Percentiles rank a stretch among this genome's conserved stretches.
Evolutionary conservation across 53 echinoderm and acorn worm species (phyloP).

Genomic region (Glandiceps talaboti): DNA sequence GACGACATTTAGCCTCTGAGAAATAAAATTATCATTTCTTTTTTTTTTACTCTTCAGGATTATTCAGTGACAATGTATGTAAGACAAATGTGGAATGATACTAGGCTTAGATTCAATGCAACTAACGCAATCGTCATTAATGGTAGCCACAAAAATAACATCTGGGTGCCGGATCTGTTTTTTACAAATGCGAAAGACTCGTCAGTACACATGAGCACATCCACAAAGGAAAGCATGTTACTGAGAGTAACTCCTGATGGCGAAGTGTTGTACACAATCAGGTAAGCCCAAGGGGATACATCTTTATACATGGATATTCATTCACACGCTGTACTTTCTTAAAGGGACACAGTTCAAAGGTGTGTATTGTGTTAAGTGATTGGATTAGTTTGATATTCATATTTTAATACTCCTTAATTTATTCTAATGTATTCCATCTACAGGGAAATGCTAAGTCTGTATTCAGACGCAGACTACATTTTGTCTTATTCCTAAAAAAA

Average conservation of each 20-base stretch:
- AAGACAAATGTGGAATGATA: conserved; percentile 56
- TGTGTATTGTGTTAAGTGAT: too few species aligned
- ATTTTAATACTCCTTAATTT: too few species aligned
- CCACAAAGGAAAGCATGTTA: conserved; percentile 28
- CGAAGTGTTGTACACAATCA: conserved; percentile 30
- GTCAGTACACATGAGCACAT: conserved; percentile 34
- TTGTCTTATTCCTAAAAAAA: too few species aligned
- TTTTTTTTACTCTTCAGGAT: conserved; percentile 26
- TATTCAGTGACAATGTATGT: conserved; percentile 54
- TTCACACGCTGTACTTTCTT: too few species aligned
- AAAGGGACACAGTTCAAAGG: too few species aligned
- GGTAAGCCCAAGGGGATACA: conserved; percentile 20
- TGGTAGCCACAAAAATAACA: conserved; percentile 8
- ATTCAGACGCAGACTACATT: too few species aligned
- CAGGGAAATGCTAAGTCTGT: too few species aligned
- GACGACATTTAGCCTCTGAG: too few species aligned
- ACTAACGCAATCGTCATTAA: not conserved
- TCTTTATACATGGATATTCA: too few species aligned
- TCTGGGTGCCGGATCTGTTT: conserved; percentile 74
- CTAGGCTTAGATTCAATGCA: conserved; percentile 33
- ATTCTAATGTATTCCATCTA: too few species aligned
- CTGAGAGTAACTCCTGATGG: conserved; percentile 30
- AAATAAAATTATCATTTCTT: not conserved
- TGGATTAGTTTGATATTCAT: too few species aligned
- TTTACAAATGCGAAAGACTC: conserved; percentile 52